Base-by-base conservation (phyloP, 1,140 invertebrate species). In the Tetranychus cinnabarinus region DNA sequence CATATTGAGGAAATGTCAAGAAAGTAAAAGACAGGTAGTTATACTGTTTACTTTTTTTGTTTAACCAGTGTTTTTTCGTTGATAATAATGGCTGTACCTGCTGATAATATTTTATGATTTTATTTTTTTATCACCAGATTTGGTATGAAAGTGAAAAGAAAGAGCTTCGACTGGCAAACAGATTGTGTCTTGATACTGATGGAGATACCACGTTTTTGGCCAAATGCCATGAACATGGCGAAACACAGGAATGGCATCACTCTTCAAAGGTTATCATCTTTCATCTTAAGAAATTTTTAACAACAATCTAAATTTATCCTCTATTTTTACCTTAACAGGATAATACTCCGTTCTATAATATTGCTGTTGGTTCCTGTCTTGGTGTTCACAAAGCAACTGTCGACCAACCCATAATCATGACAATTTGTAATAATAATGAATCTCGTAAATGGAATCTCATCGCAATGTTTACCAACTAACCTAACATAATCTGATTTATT, bases 191-290 rank as follows among this genome's bases (percentile, higher is more conserved):
- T 60, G 88, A 93, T 73, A 81, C 83, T 3, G 75, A 73, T 2
- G 72, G 78, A 52, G 72, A 77, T 42, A 69, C 67, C 60, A 84
- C 86, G 0, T 74, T 79, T 55, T 72, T 95, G 8, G 81, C 81
- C 60, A 95, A 95, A 73, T 96, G 91, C 69, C 88, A 92, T 70
- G 88, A 91, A 71, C 83, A 87, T 76, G 82, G 85, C 23, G 86
- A 84, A 1, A 78, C 82, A 65, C 90, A 95, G 72, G 84, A 87
- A 65, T 96, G 89, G 90, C 81, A 80, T 60, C 80, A 85, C 66
- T 82, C 81, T 65, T 77, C 76, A 60, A 71, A 76, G 60, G 83
- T 83, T 72, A 31, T 52, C 15, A n/a, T 50, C 3, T 6, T 23
- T 23, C 23, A 33, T n/a, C 8, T 12, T n/a, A 52, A 50, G 15